Percentiles rank a stretch among this genome's conserved stretches.
Evolutionary conservation across 2,797 vertebrate genomes (phyloP).

Genomic region (Eulemur rubriventer): DNA sequence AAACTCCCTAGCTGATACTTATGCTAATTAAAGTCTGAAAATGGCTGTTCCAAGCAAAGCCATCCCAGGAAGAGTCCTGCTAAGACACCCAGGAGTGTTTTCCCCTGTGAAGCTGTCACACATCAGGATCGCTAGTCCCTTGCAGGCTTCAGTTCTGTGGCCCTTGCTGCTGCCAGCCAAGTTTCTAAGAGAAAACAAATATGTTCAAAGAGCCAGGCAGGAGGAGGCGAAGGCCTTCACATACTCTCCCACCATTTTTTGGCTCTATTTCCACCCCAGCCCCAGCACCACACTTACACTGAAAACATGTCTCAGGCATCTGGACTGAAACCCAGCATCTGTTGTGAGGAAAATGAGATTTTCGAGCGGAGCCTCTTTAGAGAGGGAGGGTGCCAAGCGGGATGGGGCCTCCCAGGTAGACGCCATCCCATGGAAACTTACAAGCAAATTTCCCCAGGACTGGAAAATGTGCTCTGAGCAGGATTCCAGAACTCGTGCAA

Average conservation of each 20-base stretch:
- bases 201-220: neutral
- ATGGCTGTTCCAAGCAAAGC: neutral
- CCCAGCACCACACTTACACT: neutral
- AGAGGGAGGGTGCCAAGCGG: constrained; percentile 49
- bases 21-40: neutral
- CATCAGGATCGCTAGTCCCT: neutral
- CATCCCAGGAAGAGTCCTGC: neutral
- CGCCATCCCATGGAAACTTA: neutral
- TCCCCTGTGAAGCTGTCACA: neutral
- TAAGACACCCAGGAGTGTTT: neutral
- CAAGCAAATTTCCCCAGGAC: neutral
- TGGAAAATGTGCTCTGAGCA: constrained; percentile 10
- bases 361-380: constrained; percentile 66
- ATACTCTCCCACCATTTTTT: constrained; percentile 19
- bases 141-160: neutral
- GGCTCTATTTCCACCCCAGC: constrained; percentile 38
- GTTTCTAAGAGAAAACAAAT: constrained; percentile 59
- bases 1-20: neutral
- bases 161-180: constrained; percentile 30
- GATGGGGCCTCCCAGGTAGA: constrained; percentile 76
- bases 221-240: neutral
- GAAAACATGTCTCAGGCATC: constrained; percentile 60
- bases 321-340: constrained; percentile 72
- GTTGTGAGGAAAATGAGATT: constrained; percentile 70
- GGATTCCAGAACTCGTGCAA: neutral